Evolutionary conservation across 2,113 vertebrate genomes (phyloP).

Genomic region (Neogobius melanostomus): DNA sequence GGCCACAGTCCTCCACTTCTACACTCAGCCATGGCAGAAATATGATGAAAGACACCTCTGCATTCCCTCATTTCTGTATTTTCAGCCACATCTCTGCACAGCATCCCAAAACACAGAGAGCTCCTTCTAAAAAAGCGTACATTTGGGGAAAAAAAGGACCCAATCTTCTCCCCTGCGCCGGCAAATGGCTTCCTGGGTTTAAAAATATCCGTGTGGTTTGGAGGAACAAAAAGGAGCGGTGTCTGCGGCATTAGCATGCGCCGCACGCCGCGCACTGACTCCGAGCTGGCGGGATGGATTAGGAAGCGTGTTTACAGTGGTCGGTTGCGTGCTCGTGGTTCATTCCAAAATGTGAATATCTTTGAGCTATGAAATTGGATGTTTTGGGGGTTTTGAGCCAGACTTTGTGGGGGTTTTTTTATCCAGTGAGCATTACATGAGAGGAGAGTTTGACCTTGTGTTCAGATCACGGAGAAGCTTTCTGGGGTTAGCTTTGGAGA

Average conservation of each 20-base stretch:
- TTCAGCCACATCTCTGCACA: too few relatives aligned
- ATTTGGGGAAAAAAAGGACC: conserved; percentile 77
- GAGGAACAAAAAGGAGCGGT: conserved; percentile 75
- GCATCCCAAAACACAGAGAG: neutral
- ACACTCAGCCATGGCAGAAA: too few relatives aligned
- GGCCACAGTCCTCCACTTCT: too few relatives aligned
- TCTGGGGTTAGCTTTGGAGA: too few relatives aligned
- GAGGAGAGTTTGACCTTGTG: too few relatives aligned
- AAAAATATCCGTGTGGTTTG: conserved; percentile 73
- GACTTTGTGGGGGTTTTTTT: neutral
- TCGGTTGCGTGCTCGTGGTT: conserved; percentile 60
- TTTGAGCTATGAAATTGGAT: conserved; percentile 59
- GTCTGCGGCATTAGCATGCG: conserved; percentile 68
- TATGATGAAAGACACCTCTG: neutral
- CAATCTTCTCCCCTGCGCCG: conserved; percentile 66
- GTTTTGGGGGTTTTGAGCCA: conserved; percentile 38
- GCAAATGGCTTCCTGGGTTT: conserved; percentile 74
- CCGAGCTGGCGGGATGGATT: conserved; percentile 64
- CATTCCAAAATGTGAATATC: conserved; percentile 50
- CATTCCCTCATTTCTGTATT: neutral
- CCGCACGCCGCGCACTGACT: conserved; percentile 57
- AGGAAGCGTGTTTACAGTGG: conserved; percentile 68
- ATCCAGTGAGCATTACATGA: too few relatives aligned
- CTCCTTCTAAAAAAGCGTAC: conserved; percentile 77
- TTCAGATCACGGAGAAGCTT: too few relatives aligned